Percentiles rank a stretch among this genome's conserved stretches.
Conservation (phyloP, 2,113 vertebrate genomes). For the Spermophilus dauricus region DNA sequence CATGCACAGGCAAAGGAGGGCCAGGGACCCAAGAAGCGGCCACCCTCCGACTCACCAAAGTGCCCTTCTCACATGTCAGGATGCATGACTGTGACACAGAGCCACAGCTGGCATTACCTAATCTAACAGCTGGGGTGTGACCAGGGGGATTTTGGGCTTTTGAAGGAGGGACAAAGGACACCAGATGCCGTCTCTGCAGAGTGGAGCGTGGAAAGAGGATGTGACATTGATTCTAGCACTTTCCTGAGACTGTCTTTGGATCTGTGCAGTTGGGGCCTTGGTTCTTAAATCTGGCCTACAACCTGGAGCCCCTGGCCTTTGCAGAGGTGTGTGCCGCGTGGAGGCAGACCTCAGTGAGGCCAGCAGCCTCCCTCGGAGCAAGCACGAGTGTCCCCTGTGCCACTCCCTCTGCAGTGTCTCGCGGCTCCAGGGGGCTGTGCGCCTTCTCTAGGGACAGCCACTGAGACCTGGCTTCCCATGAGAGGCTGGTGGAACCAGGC, state of each 20-base stretch:
- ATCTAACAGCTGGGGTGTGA: slow-evolving; percentile 76
- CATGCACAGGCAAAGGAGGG: background rate
- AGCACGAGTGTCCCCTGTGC: background rate
- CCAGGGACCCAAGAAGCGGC: background rate
- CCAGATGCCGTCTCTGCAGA: slow-evolving; percentile 4
- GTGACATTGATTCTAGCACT: slow-evolving; percentile 12
- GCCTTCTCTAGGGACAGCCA: background rate
- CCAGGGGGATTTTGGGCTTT: slow-evolving; percentile 60
- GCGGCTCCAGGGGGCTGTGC: background rate
- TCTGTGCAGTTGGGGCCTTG: background rate
- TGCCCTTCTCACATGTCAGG: background rate
- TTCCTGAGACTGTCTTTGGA: background rate
- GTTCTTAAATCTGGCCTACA: no score
- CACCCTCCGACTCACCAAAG: background rate
- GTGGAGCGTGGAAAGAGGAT: background rate
- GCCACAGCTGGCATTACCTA: slow-evolving; percentile 71
- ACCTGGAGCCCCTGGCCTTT: background rate
- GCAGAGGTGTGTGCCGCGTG: background rate
- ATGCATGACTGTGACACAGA: slow-evolving; percentile 24
- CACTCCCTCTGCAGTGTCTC: background rate
- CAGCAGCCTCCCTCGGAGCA: background rate
- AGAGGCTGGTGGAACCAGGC: background rate
- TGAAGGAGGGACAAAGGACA: slow-evolving; percentile 69
- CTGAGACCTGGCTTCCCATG: background rate
- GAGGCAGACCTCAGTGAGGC: background rate